phyloP scores from a whole-genome alignment of 2,888 invertebrate genomes.

The Cosmia pyralina region DNA sequence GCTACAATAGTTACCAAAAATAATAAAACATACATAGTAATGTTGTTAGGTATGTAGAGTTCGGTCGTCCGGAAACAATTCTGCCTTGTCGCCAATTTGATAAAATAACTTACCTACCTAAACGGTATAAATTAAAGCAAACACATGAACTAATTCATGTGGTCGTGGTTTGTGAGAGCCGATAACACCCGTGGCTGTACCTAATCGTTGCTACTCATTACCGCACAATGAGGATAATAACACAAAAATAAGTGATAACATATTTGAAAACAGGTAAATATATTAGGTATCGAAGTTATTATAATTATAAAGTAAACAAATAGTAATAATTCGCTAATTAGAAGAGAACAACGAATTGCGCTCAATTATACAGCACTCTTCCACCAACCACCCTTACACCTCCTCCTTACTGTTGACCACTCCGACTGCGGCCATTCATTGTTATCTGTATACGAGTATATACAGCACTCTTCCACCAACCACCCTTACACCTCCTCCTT shows the following conservation, averaged over 20 bases:
- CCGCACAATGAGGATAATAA: constrained; percentile 15
- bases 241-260: constrained; percentile 1
- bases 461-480: no score
- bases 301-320: background rate
- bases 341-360: background rate
- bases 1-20: no score
- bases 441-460: no score
- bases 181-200: constrained; percentile 16
- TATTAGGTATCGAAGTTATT: background rate
- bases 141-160: constrained; percentile 4
- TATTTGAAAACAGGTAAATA: constrained; percentile 7
- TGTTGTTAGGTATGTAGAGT: background rate
- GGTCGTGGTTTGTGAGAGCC: constrained; percentile 8
- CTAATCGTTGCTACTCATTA: background rate
- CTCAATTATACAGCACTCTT: no score
- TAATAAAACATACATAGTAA: background rate
- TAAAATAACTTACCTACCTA: constrained; percentile 16
- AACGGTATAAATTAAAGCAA: constrained; percentile 18
- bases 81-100: background rate
- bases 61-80: no score
- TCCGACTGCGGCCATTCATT: no score
- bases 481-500: no score
- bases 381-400: no score
- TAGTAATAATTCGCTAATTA: constrained; percentile 5
- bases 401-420: no score